Evolutionary conservation across 2,797 vertebrate species (phyloP), one percentile per base, ranked within the genome.

Genomic region (Cynodonichthys magdalenae): DNA sequence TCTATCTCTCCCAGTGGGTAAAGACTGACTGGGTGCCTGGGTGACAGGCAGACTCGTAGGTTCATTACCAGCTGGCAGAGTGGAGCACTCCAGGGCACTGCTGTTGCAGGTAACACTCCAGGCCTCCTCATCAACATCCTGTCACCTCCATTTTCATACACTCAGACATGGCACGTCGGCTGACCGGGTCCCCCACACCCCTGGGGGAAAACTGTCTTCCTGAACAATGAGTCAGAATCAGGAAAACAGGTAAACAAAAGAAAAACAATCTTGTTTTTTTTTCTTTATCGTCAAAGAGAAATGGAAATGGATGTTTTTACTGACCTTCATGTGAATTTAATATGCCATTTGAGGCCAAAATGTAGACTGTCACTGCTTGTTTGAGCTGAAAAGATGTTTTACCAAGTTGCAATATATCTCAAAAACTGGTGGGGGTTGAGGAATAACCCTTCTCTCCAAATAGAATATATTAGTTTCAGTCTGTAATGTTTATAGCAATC

Each of bases 51-150:
- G 68, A 49, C 58, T 74, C 63, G 54, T 61, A 52, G 86, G 84
- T 84, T 87, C 83, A 84, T 89, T 85, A 87, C 71, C 8, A 55
- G 60, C 71, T 74, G 78, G 77, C 69, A 61, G 80, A 82, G 68
- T 53, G 66, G 57, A 65, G 70, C 77, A 75, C 81, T 81, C 66
- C 68, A 45, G 81, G 90, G 83, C 79, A 80, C 36, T 8, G 29
- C 52, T 41, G 77, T 63, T 77, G 70, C 78, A 80, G 81, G 73
- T 75, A 69, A 71, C 6, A 69, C 79, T 77, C 29, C 17, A 6
- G 85, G 83, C 78, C 72, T 80, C 67, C 82, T 87, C 89, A 87
- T 88, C 86, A 87, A 71, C 84, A 83, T 88, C 77, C 80, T 85
- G 83, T 87, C 90, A 85, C 85, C 80, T 81, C 80, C 79, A 70